Evolutionary conservation across 2,797 vertebrate species (phyloP).

Genomic region (Sparus aurata): DNA sequence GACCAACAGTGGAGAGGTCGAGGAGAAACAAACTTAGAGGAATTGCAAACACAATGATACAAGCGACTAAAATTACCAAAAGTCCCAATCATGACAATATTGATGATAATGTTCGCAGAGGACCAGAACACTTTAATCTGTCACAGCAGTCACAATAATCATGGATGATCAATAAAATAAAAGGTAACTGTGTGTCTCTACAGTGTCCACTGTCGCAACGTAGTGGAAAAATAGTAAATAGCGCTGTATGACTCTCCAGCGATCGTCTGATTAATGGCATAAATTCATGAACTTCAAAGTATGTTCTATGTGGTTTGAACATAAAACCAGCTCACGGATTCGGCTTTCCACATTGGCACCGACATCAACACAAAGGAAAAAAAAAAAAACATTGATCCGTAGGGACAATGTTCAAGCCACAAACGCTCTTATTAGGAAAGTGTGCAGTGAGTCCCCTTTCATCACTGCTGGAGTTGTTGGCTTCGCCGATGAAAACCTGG

Average conservation of each 20-base stretch:
- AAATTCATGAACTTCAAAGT: constrained; percentile 20
- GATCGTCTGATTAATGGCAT: constrained; percentile 25
- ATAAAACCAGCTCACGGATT: constrained; percentile 39
- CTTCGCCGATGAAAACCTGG: constrained; percentile 49
- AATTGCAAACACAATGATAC: no score
- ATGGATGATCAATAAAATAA: background rate
- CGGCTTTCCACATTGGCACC: constrained; percentile 39
- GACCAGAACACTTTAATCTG: no score
- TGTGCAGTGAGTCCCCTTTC: constrained; percentile 61
- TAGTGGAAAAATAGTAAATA: constrained; percentile 22
- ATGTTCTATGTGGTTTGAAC: constrained; percentile 29
- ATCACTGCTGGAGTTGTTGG: constrained; percentile 57
- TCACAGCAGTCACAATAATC: background rate
- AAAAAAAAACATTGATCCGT: constrained; percentile 23
- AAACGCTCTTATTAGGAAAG: constrained; percentile 56
- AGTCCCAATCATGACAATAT: no score
- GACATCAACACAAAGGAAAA: constrained; percentile 16
- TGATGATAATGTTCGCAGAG: no score
- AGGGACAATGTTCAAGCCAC: constrained; percentile 56
- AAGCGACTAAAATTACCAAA: no score
- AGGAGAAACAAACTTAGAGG: no score
- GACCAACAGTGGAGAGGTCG: no score
- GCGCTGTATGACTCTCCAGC: constrained; percentile 3
- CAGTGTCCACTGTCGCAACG: constrained; percentile 32
- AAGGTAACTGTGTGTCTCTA: background rate